Evolutionary conservation across 1,140 invertebrate species (phyloP).

Genomic region (Hermetia illucens): DNA sequence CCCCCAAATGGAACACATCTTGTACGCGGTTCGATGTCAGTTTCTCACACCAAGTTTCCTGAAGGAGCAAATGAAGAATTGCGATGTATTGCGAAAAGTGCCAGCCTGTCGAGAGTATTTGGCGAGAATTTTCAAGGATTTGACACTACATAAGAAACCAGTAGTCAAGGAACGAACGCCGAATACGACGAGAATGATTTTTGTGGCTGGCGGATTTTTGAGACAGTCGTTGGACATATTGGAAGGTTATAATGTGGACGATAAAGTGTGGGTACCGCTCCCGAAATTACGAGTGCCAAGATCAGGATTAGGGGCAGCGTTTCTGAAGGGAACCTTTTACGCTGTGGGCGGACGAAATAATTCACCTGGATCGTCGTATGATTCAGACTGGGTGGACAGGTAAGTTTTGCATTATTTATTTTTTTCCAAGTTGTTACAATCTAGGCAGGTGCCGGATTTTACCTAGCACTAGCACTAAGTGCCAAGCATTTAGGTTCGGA

Average conservation of each 20-base stretch:
- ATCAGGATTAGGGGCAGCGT: constrained; percentile 77
- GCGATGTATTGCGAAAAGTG: constrained; percentile 71
- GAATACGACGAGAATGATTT: constrained; percentile 76
- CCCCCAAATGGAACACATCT: constrained; percentile 71
- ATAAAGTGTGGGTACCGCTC: constrained; percentile 66
- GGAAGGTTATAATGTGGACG: constrained; percentile 76
- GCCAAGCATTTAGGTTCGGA: too few relatives aligned
- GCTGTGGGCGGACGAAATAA: constrained; percentile 85
- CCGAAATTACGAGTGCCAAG: constrained; percentile 65
- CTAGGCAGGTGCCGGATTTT: too few relatives aligned
- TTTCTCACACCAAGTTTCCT: constrained; percentile 80
- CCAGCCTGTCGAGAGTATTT: constrained; percentile 82
- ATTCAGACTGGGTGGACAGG: constrained; percentile 64
- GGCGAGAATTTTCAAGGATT: constrained; percentile 76
- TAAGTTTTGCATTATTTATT: constrained; percentile 15
- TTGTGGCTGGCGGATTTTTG: constrained; percentile 79
- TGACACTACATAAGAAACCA: constrained; percentile 68
- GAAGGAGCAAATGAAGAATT: constrained; percentile 81
- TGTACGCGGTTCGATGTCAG: constrained; percentile 77
- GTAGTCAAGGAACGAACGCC: constrained; percentile 67
- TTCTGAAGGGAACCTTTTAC: constrained; percentile 69
- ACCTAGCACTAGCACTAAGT: too few relatives aligned
- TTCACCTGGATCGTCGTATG: constrained; percentile 62
- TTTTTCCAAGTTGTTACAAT: too few relatives aligned
- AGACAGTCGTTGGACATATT: constrained; percentile 71